Base-by-base conservation (phyloP, 2,888 invertebrate species). In the Zele albiditarsus region DNA sequence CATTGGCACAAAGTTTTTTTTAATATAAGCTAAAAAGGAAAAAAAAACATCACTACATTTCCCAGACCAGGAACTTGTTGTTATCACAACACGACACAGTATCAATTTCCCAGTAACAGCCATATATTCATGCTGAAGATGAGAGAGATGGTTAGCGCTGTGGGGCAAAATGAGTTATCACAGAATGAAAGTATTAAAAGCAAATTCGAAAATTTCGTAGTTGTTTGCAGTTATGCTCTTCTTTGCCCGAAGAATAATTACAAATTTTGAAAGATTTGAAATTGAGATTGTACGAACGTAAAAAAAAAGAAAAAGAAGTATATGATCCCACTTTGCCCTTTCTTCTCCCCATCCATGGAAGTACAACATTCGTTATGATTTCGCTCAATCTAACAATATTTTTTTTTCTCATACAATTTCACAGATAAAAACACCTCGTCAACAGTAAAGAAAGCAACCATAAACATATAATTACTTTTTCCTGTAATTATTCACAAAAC, bases 401-500 rank as follows among this genome's bases (percentile, higher is more conserved):
- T 66, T 63, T 33, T 63, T 25, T 5, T 66, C 10, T 20, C 12
- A 20, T 6, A 33, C 16, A 63, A 4, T 23, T 63, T 16, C 33
- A 20, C 31, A 66, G 25, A 66, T 8, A 20, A 33, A 66, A 66
- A 66, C 42, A 42, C 20, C 42, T 66, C 20, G 20, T 66, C 23
- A 66, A 66, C 66, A 66, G 20, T n/a, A 27, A 66, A 66, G 20
- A 31, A 63, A 63, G 20, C n/a, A 33, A 28, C 28, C 28, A 23
- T 38, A 58, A n/a, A 33, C 63, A 16, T 20, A 38, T 23, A 38
- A 66, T 38, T 46, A 53, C 53, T 42, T 38, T 23, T 42, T 25
- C 27, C 5, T 46, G n/a, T 66, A 23, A 38, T 46, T 66, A 66
- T 66, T 46, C 46, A 66, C 66, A 66, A 66, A 42, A 20, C n/a